phyloP scores from a whole-genome alignment of 2,113 vertebrate genomes.

The Pelecanus crispus region DNA sequence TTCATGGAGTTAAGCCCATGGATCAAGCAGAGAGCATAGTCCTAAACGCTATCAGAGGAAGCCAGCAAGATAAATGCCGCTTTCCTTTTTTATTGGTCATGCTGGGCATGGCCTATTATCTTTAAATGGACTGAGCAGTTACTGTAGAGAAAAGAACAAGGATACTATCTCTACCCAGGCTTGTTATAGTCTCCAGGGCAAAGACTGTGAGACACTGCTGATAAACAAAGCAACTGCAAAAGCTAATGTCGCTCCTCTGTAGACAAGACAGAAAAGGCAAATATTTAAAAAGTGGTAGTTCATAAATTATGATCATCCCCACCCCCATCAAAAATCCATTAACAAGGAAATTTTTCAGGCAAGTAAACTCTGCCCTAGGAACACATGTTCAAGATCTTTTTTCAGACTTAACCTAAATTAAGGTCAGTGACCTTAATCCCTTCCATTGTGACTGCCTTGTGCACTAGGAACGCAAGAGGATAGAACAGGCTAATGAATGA shows the following conservation, averaged over 20 bases:
- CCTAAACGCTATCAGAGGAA: not conserved
- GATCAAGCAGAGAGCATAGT: conserved; percentile 22
- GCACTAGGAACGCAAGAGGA: not conserved
- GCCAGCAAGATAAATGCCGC: conserved; percentile 9
- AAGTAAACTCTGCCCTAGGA: conserved; percentile 11
- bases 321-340: not conserved
- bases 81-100: conserved; percentile 33
- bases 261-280: not conserved
- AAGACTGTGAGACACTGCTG: not conserved
- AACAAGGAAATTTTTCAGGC: conserved; percentile 1
- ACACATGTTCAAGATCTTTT: conserved; percentile 16
- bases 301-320: not conserved
- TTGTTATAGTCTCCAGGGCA: conserved; percentile 8
- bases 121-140: conserved; percentile 16
- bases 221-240: conserved; percentile 41
- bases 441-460: conserved; percentile 23
- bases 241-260: not conserved
- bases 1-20: not conserved
- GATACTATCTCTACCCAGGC: not conserved
- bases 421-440: conserved; percentile 35
- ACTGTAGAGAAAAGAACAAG: conserved; percentile 21
- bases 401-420: conserved; percentile 33
- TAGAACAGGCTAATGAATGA: conserved; percentile 15
- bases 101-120: conserved; percentile 31
- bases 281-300: not conserved